Conservation (phyloP, 2,888 invertebrate species). For the Trisateles emortualis region DNA sequence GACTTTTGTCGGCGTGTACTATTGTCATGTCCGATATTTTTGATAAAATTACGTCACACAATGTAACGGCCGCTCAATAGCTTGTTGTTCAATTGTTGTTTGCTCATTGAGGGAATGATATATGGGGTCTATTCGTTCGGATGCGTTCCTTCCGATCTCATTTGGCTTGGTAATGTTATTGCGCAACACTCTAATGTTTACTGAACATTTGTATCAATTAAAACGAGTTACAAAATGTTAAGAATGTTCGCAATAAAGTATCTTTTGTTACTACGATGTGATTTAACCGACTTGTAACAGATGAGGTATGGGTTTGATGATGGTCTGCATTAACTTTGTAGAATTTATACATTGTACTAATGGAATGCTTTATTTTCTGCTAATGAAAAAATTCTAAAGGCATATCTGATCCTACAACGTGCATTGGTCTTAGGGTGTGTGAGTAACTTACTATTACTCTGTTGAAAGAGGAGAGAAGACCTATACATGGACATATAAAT, state of each 20-base stretch:
- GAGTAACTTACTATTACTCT: too few species aligned
- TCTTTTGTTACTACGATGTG: too few species aligned
- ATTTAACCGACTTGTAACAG: slow-evolving; percentile 27
- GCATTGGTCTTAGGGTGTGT: too few species aligned
- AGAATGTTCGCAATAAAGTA: slow-evolving; percentile 20
- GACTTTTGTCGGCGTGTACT: slow-evolving; percentile 80
- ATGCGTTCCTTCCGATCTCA: slow-evolving; percentile 76
- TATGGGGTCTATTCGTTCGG: slow-evolving; percentile 64
- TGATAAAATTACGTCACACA: slow-evolving; percentile 85
- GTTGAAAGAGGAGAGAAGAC: too few species aligned
- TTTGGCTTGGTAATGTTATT: slow-evolving; percentile 68
- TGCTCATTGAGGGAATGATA: slow-evolving; percentile 82
- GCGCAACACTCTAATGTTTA: slow-evolving; percentile 70
- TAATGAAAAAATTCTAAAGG: too few species aligned
- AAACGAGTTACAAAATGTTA: slow-evolving; percentile 34
- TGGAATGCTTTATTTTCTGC: too few species aligned
- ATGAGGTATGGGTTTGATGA: too few species aligned
- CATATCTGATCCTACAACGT: too few species aligned
- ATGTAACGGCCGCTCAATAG: slow-evolving; percentile 73
- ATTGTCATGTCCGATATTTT: slow-evolving; percentile 83
- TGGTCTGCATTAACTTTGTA: too few species aligned
- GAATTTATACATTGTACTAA: too few species aligned
- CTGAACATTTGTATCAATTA: slow-evolving; percentile 64
- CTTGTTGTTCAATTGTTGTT: slow-evolving; percentile 83
- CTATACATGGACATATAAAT: too few species aligned